Evolutionary conservation across 2,888 invertebrate species (phyloP).

Genomic region (Sisyra nigra): DNA sequence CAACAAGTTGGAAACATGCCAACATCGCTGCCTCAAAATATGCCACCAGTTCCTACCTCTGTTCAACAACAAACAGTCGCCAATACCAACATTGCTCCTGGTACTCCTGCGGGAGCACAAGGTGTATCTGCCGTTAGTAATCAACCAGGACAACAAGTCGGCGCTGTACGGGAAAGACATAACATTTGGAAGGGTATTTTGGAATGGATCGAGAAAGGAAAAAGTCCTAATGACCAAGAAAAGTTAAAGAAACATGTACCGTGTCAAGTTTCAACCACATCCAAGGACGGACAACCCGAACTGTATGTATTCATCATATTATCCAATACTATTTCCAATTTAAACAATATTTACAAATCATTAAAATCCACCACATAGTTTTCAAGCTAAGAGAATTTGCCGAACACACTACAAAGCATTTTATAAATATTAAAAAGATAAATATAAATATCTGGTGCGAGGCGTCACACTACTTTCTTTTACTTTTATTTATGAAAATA

Average conservation of each 20-base stretch:
- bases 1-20: background rate
- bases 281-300: conserved; percentile 78
- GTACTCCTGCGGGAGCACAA: conserved; percentile 10
- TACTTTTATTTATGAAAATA: too few relatives aligned
- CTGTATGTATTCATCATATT: conserved; percentile 34
- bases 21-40: too few relatives aligned
- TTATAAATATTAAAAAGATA: background rate
- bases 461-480: too few relatives aligned
- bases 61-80: background rate
- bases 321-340: too few relatives aligned
- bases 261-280: conserved; percentile 56
- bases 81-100: conserved; percentile 15
- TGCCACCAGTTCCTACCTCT: background rate
- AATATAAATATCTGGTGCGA: background rate
- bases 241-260: conserved; percentile 59
- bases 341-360: too few relatives aligned
- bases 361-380: too few relatives aligned
- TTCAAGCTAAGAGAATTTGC: background rate
- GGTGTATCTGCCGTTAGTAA: conserved; percentile 1
- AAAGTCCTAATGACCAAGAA: conserved; percentile 56
- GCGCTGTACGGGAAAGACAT: conserved; percentile 32
- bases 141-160: conserved; percentile 24
- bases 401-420: background rate
- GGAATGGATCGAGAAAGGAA: conserved; percentile 84
- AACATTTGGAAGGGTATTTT: conserved; percentile 53